Percentiles rank a stretch among this genome's conserved stretches.
These are phyloP conservation scores for Geotria australis DNA, from an alignment of 2,797 vertebrate genomes.

Conservation along the genomic window DNA sequence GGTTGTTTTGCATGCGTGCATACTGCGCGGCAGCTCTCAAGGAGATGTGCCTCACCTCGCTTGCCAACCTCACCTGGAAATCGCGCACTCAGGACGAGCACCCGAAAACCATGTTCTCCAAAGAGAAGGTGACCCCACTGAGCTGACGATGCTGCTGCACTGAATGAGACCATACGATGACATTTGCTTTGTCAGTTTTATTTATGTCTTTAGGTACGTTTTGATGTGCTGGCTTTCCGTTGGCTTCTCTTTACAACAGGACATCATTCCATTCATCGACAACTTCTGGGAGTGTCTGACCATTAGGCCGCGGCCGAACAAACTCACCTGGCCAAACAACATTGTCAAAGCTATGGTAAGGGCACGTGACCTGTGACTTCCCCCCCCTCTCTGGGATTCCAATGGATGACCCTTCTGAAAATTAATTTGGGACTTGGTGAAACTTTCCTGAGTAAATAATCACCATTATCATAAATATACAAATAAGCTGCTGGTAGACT, in stretches of 20 bases:
- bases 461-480: too few species aligned
- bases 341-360: constrained; percentile 93
- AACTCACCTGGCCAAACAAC: constrained; percentile 93
- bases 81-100: constrained; percentile 79
- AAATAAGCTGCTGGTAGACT: too few species aligned
- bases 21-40: constrained; percentile 35
- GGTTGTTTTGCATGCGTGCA: too few species aligned
- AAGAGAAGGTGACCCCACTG: constrained; percentile 44
- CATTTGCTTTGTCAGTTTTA: too few species aligned
- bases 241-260: constrained; percentile 15
- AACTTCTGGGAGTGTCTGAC: constrained; percentile 97
- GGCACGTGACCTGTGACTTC: background rate
- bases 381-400: too few species aligned
- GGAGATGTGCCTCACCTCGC: constrained; percentile 90
- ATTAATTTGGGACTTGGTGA: too few species aligned
- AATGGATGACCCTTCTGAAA: too few species aligned
- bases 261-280: constrained; percentile 93
- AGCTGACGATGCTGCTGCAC: too few species aligned
- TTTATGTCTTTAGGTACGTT: too few species aligned
- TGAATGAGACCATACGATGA: too few species aligned
- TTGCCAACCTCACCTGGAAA: constrained; percentile 83
- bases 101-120: constrained; percentile 93
- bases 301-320: constrained; percentile 73
- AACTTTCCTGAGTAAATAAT: too few species aligned
- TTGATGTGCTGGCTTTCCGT: too few species aligned